Percentiles rank a stretch among this genome's conserved stretches.
Evolutionary conservation across 2,113 vertebrate genomes (phyloP).

Genomic region (Notothenia coriiceps): DNA sequence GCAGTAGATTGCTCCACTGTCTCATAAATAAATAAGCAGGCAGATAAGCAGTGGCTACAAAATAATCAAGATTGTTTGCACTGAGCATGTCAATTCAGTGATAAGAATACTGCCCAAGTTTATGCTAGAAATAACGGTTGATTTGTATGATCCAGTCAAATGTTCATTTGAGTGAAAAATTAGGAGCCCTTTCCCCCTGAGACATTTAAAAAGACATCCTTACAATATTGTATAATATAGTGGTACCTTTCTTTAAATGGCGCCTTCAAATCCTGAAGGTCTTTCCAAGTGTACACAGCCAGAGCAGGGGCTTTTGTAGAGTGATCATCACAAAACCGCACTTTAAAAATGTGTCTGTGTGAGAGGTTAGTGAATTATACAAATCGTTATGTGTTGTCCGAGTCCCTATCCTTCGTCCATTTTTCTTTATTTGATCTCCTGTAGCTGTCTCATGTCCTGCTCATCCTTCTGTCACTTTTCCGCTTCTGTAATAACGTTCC

Average conservation of each 20-base stretch:
- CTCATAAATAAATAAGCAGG: slow-evolving; percentile 66
- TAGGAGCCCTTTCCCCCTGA: not conserved
- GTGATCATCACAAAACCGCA: not conserved
- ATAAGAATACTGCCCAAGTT: slow-evolving; percentile 42
- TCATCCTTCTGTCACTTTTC: slow-evolving; percentile 56
- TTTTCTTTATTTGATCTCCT: slow-evolving; percentile 47
- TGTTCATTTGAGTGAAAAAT: slow-evolving; percentile 37
- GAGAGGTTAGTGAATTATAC: slow-evolving; percentile 11
- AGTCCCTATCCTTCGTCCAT: slow-evolving; percentile 25
- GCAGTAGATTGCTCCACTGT: slow-evolving; percentile 47
- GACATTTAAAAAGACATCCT: not conserved
- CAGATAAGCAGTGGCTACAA: slow-evolving; percentile 63
- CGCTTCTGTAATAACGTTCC: slow-evolving; percentile 28
- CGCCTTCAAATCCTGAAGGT: slow-evolving; percentile 6
- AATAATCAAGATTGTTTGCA: slow-evolving; percentile 66
- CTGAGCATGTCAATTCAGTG: slow-evolving; percentile 41
- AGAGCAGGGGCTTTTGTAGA: slow-evolving; percentile 9
- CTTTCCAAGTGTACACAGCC: slow-evolving; percentile 12
- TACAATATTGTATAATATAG: slow-evolving; percentile 1
- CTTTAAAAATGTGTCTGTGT: not conserved
- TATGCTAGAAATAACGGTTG: slow-evolving; percentile 21
- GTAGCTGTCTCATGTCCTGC: slow-evolving; percentile 31
- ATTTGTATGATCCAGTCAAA: slow-evolving; percentile 47
- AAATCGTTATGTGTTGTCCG: slow-evolving; percentile 26
- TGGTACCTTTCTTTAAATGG: not conserved